Evolutionary conservation across 2,888 invertebrate genomes (phyloP), one percentile per base, ranked within the genome.

Genomic region (Willowsia nigromaculata): DNA sequence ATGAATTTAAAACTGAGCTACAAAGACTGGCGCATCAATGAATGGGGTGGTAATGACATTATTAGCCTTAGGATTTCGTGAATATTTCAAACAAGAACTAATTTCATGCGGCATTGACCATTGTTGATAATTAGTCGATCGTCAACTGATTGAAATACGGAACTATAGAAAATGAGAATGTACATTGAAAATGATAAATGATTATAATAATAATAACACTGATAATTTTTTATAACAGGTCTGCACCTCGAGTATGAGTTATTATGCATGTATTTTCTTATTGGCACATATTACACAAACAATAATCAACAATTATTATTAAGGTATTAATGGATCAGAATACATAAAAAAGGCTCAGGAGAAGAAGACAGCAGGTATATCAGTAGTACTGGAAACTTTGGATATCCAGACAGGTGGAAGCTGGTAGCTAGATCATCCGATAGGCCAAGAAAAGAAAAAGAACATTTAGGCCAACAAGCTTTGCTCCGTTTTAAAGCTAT

Each of bases 201-300:
- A 71, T 40, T 50, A 11, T 1, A 37, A 68, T n/a, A 37, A 37
- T 15, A 13, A 13, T n/a, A 50, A 5, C 18, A 37, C 43, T 40
- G 9, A 71, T 59, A 30, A 40, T 71, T 71, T 18, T 71, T 11
- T 71, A 7, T 40, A 43, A 18, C 40, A 71, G 68, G 74, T 74
- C 37, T 65, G 37, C 65, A 37, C 37, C 6, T 65, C n/a, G 25
- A 15, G 18, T 4, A 47, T 27, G 47, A 47, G 27, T 47, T 74
- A 22, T 71, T 71, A 40, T 71, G 40, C 40, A 68, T 40, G 68
- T 33, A 65, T 59, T 33, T 50, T 47, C 74, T 74, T 74, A 74
- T 74, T 74, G 74, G 74, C 74, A 74, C 74, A 74, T n/a, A n/a
- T 74, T 74, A 47, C 74, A 74, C 47, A 47, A 74, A 47, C 7